Evolutionary conservation across 1,140 invertebrate genomes (phyloP).

Genomic region (Trichonephila clavipes): DNA sequence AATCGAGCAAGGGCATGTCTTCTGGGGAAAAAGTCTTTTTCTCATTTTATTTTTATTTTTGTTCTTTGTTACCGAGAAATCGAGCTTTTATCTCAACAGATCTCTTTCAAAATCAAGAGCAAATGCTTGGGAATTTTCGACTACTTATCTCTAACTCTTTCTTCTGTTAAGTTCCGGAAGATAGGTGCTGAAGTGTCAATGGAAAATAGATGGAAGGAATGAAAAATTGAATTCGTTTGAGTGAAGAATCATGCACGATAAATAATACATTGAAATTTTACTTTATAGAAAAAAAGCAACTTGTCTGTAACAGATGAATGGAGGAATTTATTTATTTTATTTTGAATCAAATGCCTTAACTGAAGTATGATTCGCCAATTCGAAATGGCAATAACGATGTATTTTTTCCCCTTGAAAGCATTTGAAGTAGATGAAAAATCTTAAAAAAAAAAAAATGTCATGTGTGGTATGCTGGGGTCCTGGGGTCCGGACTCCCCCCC

Average conservation of each 20-base stretch:
- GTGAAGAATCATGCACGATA: constrained; percentile 30
- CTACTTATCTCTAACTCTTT: constrained; percentile 23
- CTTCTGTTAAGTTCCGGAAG: not conserved
- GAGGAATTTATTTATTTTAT: not conserved
- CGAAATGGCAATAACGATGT: not conserved
- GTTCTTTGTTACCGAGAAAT: not conserved
- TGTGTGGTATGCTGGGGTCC: no score
- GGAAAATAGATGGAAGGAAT: constrained; percentile 12
- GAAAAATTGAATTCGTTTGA: constrained; percentile 7
- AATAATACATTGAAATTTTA: not conserved
- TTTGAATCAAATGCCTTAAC: not conserved
- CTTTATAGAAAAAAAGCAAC: not conserved
- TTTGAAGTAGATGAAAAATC: no score
- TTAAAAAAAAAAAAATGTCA: no score
- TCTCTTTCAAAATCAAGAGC: constrained; percentile 30
- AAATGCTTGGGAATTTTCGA: constrained; percentile 8
- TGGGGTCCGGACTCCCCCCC: no score
- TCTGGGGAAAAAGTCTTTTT: constrained; percentile 22
- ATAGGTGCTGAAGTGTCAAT: not conserved
- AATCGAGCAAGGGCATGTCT: constrained; percentile 19
- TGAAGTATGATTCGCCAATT: not conserved
- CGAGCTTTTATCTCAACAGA: constrained; percentile 12
- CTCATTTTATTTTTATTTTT: constrained; percentile 1
- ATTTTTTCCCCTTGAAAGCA: not conserved
- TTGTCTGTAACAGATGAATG: not conserved